Evolutionary conservation across 1,140 invertebrate species (phyloP).

Genomic region (Mya arenaria): DNA sequence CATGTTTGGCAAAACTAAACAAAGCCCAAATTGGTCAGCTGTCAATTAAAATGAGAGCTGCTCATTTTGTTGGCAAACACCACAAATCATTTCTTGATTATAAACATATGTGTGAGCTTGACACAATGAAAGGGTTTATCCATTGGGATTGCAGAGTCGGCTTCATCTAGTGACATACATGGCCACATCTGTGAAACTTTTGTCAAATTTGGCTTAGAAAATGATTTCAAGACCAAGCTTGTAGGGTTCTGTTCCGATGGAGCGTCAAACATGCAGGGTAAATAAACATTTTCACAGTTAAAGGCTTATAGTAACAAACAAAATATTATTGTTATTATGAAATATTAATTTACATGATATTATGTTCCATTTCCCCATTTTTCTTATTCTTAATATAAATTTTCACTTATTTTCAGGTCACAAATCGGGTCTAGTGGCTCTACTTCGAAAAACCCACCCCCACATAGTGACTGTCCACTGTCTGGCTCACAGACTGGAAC

Average conservation of each 20-base stretch:
- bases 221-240: not conserved
- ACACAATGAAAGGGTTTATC: conserved; percentile 35
- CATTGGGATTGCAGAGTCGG: conserved; percentile 25
- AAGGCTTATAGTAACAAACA: not conserved
- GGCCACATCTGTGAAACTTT: not conserved
- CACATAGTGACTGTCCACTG: conserved; percentile 35
- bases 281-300: not conserved
- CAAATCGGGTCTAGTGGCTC: conserved; percentile 26
- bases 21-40: not conserved
- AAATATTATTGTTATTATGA: conserved; percentile 1
- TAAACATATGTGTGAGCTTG: conserved; percentile 2
- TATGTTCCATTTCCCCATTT: not conserved
- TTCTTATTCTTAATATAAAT: conserved; percentile 1
- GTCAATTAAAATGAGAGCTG: conserved; percentile 13
- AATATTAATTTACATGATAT: conserved; percentile 1
- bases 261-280: conserved; percentile 49
- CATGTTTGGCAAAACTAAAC: conserved; percentile 5
- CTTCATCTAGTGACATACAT: not conserved
- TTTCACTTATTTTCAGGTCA: conserved; percentile 26
- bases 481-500: conserved; percentile 32
- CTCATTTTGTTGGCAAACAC: conserved; percentile 19
- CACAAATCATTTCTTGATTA: conserved; percentile 3
- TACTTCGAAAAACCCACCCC: conserved; percentile 16
- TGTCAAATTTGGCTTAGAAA: not conserved
- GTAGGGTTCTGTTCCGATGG: conserved; percentile 44